Evolutionary conservation across 2,113 vertebrate species (phyloP), one percentile per base, ranked within the genome.

Genomic region (Tyrannus savana): DNA sequence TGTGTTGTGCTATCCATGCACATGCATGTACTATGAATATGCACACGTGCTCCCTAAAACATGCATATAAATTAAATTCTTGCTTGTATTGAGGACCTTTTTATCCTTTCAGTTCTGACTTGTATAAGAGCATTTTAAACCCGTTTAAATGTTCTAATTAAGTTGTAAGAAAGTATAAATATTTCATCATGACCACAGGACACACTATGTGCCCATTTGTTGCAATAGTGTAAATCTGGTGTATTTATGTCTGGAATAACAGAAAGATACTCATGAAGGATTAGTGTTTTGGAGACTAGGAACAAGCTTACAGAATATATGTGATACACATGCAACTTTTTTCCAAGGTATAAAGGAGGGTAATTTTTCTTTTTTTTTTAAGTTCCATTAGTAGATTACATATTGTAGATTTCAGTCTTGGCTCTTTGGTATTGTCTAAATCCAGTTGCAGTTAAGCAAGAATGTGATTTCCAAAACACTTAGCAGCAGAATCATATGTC

Each of bases 401-500:
- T 31, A 95, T 66, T 79, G 35, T 80, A 90, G 35, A 42, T 97
- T 77, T 93, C 85, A 80, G 33, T 95, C 83, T 82, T 96, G 41
- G 15, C 62, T 95, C 33, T 93, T 82, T 86, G 63, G 23, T 62
- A 80, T 82, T 68, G 47, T 87, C 66, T 91, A 80, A 96, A 95
- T 93, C 66, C 94, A 92, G 37, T 37, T 86, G 47, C 62, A 96
- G 67, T 95, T 95, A 97, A 94, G 35, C 31, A 95, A 95, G 53
- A 92, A 88, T 69, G 10, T 42, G 60, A 89, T 96, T 97, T 97
- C 62, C 75, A 96, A 24, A 84, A 81, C 35, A 25, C 41, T 93
- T 92, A 53, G n/a, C 63, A 80, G 46, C 62, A 93, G 91, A 93
- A 84, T 97, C 56, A 14, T 81, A 82, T 64, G 52, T 82, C 37